These are phyloP conservation scores for Acropternis orthonyx DNA, from an alignment of 2,797 vertebrate species.

Conservation along the genomic window DNA sequence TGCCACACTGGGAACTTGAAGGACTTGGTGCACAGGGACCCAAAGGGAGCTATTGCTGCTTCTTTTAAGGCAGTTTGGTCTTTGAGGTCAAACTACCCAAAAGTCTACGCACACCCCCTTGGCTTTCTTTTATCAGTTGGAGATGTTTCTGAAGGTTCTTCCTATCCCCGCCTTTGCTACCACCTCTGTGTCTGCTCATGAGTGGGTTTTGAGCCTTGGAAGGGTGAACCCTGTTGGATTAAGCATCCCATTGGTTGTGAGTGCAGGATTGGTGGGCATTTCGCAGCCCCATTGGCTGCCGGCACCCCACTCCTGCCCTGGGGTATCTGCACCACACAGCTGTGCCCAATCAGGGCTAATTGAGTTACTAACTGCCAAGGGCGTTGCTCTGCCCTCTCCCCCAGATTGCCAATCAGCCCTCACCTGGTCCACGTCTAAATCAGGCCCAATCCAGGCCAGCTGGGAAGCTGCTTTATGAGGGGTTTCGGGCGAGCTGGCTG, in stretches of 20 bases:
- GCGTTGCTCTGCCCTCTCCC: not conserved
- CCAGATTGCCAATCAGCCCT: not conserved
- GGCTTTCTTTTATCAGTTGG: not conserved
- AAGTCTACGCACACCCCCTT: not conserved
- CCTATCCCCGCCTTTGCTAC: not conserved
- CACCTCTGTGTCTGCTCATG: not conserved
- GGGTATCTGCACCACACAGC: not conserved
- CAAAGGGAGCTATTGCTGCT: not conserved
- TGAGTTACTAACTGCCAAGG: not conserved
- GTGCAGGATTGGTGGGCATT: rapidly evolving
- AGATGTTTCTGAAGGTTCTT: not conserved
- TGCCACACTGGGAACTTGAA: not conserved
- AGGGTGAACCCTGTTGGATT: not conserved
- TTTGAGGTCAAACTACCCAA: not conserved
- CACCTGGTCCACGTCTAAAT: not conserved
- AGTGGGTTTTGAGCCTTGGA: not conserved
- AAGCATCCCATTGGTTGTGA: not conserved
- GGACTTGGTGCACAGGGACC: not conserved
- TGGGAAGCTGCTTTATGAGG: not conserved
- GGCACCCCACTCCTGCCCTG: not conserved
- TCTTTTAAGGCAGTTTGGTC: not conserved
- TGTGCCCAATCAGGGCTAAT: not conserved
- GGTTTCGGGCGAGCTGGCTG: rapidly evolving
- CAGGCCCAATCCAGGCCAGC: not conserved
- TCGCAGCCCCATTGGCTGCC: not conserved